Evolutionary conservation across 2,113 vertebrate genomes (phyloP), one percentile per base, ranked within the genome.

Genomic region (Barnardius zonarius): DNA sequence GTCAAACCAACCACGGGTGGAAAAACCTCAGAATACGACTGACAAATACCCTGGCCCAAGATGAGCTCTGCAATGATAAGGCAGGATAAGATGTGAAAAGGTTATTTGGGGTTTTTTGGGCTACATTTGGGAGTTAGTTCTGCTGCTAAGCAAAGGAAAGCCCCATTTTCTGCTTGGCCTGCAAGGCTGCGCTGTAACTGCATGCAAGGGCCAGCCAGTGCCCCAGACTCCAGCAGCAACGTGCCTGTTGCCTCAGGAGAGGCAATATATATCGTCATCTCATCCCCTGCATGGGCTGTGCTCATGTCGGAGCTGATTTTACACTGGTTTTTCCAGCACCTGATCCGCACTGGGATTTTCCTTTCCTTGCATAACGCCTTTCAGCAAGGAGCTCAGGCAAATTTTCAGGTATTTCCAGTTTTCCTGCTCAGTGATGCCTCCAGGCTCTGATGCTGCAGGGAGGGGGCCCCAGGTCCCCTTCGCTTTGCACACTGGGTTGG

Each of bases 321-420:
- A 84, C 92, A 84, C 69, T 86, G 91, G 1, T 86, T 90, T 88
- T 84, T 89, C 77, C 57, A 92, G 94, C 69, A 55, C 35, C 92
- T 63, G 35, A 79, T 91, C 73, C 48, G 69, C 61, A 24, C 41
- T 93, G 83, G 41, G 61, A 59, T 94, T 90, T 88, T 94, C 37
- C 28, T 94, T 91, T 78, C 66, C 72, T 77, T 94, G 73, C 41
- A 80, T 66, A 77, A 76, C 88, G 67, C 75, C 83, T 90, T 69
- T 44, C 70, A 92, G 82, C 79, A 63, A 92, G 52, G 72, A 90
- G 54, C 75, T 49, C 67, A 86, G 67, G 82, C 57, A 39, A 93
- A 41, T 83, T 95, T 96, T 97, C 96, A 94, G 88, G 96, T 97
- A 92, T 93, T 97, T 95, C 96, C 83, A 90, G 94, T 97, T 97